Evolutionary conservation across 2,888 invertebrate genomes (phyloP), one percentile per base, ranked within the genome.

Genomic region (Drosophila rellima): DNA sequence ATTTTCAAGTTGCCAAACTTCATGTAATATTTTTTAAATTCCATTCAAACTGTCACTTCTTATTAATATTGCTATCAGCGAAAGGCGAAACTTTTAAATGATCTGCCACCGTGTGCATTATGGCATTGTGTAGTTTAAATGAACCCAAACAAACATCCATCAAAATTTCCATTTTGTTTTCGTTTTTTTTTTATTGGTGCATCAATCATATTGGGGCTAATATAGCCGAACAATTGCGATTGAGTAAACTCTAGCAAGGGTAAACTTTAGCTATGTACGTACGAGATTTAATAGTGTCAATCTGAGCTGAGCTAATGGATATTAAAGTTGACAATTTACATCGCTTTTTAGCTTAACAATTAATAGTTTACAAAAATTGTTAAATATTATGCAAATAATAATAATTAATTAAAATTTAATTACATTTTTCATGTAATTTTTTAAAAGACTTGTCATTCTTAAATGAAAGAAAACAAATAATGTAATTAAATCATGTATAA

Each of bases 1-100:
- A 82, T 88, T 87, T 86, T 64, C 63, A 80, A 84, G 66, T 84
- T 80, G 48, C 39, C 69, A 48, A 79, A 76, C 64, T 73, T 75
- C 54, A 64, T 40, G 67, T 65, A 59, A 63, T 73, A 67, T 60
- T 80, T 82, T 72, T 57, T 65, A 69, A 75, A 74, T 74, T 67
- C 70, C 60, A 59, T 64, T 69, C 54, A 67, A 68, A 65, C 68
- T 86, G 87, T 68, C 77, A 88, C 67, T 74, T 70, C 66, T 65
- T 75, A 78, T 87, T 78, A 83, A 83, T 86, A 82, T 70, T 67
- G 51, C 48, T 44, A 55, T 56, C 6, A 26, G 65, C 17, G 64
- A 42, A 61, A 60, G 33, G 40, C 48, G 59, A 65, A 83, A 69
- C 56, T 82, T 86, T 82, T 54, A 75, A 78, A 78, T 66, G 62